Evolutionary conservation across 2,113 vertebrate genomes (phyloP).

Genomic region (Thamnophis sirtalis): DNA sequence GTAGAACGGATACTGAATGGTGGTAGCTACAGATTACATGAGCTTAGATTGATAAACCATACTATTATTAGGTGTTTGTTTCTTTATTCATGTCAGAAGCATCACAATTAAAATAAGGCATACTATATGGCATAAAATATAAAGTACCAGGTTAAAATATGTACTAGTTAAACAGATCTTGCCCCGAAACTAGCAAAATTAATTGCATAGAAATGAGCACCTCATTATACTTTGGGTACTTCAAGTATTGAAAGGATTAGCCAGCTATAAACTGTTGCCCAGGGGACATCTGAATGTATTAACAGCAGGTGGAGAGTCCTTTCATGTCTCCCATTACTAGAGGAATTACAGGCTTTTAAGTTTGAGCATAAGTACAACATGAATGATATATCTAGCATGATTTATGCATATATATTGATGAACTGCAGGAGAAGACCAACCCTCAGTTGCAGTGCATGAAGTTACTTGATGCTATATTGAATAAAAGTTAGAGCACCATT

Average conservation of each 20-base stretch:
- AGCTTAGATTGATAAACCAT: background rate
- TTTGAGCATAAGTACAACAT: background rate
- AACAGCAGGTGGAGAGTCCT: background rate
- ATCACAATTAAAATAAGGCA: background rate
- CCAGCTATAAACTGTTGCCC: background rate
- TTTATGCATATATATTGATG: background rate
- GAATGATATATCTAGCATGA: background rate
- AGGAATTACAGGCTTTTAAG: background rate
- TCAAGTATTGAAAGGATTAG: background rate
- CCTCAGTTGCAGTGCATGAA: background rate
- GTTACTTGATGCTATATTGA: background rate
- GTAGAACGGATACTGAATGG: background rate
- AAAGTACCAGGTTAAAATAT: background rate
- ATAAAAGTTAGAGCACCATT: background rate
- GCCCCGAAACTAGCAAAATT: background rate
- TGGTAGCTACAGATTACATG: background rate
- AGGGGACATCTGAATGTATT: background rate
- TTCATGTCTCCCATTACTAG: background rate
- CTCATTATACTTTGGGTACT: background rate
- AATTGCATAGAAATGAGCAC: background rate
- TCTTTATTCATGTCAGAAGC: background rate
- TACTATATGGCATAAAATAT: background rate
- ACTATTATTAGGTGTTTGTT: background rate
- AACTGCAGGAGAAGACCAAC: background rate
- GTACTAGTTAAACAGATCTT: background rate